These are phyloP conservation scores for Melanophora roralis DNA, from an alignment of 2,888 invertebrate genomes.

Conservation along the genomic window DNA sequence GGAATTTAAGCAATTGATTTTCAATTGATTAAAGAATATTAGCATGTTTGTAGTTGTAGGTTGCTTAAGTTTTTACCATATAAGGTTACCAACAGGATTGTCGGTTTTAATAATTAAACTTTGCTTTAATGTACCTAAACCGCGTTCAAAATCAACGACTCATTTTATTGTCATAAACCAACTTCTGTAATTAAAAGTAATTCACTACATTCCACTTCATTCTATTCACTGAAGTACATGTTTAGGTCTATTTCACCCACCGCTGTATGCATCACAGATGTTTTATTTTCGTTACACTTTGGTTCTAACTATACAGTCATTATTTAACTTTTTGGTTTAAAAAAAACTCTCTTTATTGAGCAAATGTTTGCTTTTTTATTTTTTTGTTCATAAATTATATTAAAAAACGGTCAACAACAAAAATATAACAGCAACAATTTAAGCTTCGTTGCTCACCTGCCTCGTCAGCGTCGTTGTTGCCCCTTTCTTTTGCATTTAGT, in stretches of 20 bases:
- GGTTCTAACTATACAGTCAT: not conserved
- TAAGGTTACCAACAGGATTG: too few relatives aligned
- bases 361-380: not conserved
- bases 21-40: too few relatives aligned
- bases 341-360: not conserved
- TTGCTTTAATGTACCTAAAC: too few relatives aligned
- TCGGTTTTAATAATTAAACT: too few relatives aligned
- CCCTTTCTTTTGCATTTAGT: slow-evolving; percentile 20
- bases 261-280: not conserved
- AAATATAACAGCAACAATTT: slow-evolving; percentile 17
- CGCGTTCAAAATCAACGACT: too few relatives aligned
- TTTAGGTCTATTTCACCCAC: not conserved
- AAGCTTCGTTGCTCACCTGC: slow-evolving; percentile 52
- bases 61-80: too few relatives aligned
- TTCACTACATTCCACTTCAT: not conserved
- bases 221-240: not conserved
- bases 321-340: slow-evolving; percentile 10
- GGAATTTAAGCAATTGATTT: too few relatives aligned
- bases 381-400: slow-evolving; percentile 9
- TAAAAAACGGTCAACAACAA: slow-evolving; percentile 4
- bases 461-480: slow-evolving; percentile 46
- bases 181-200: too few relatives aligned
- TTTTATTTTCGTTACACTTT: not conserved
- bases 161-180: too few relatives aligned
- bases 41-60: too few relatives aligned